Evolutionary conservation across 2,888 invertebrate species (phyloP).

Genomic region (Microctonus aethiopoides): DNA sequence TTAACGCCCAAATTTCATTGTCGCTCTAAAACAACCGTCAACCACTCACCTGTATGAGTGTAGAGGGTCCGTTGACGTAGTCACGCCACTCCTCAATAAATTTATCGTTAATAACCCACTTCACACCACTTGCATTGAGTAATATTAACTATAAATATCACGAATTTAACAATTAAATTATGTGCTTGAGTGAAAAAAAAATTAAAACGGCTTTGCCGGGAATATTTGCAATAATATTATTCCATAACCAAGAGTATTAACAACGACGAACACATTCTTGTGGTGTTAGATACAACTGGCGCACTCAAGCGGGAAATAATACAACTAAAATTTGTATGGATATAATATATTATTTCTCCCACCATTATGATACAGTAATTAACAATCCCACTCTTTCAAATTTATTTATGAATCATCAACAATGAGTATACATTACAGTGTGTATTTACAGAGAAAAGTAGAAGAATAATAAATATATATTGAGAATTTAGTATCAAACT

Average conservation of each 20-base stretch:
- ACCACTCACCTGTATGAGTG: conserved; percentile 38
- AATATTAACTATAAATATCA: not conserved
- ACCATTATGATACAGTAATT: not conserved
- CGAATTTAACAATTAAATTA: not conserved
- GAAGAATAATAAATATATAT: no score
- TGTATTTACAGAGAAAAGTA: no score
- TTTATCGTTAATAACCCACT: not conserved
- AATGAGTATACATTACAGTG: not conserved
- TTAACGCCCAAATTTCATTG: conserved; percentile 54
- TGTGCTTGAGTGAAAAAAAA: not conserved
- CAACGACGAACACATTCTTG: not conserved
- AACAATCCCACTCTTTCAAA: not conserved
- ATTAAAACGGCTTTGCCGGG: not conserved
- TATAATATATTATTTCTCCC: no score
- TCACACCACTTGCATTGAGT: no score
- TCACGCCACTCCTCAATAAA: conserved; percentile 28
- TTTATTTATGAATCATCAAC: not conserved
- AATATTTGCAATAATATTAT: not conserved
- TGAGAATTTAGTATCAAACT: no score
- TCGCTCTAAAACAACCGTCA: conserved; percentile 38
- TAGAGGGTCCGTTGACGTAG: conserved; percentile 33
- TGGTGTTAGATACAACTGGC: conserved; percentile 5
- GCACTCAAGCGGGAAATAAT: conserved; percentile 9
- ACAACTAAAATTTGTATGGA: conserved; percentile 15
- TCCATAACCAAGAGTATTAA: not conserved